Evolutionary conservation across 2,113 vertebrate species (phyloP).

Genomic region (Dasyurus viverrinus): DNA sequence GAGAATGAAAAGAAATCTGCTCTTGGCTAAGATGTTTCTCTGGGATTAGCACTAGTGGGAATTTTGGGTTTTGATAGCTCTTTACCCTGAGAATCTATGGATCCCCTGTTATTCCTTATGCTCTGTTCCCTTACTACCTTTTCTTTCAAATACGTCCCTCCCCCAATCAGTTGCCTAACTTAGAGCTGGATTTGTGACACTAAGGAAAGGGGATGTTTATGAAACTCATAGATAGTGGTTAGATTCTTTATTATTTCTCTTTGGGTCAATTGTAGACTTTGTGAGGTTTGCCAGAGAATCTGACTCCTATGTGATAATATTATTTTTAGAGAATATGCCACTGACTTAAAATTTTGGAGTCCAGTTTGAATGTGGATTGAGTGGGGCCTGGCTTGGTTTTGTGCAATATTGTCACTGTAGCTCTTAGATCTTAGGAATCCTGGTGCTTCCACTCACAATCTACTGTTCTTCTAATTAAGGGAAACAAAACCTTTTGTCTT

Average conservation of each 20-base stretch:
- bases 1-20: background rate
- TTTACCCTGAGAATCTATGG: background rate
- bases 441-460: background rate
- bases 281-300: background rate
- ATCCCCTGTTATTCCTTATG: background rate
- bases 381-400: background rate
- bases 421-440: background rate
- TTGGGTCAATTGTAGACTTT: background rate
- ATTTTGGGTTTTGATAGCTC: background rate
- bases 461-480: background rate
- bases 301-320: background rate
- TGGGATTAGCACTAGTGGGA: background rate
- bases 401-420: background rate
- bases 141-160: background rate
- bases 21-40: background rate
- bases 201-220: background rate
- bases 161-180: background rate
- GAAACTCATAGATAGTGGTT: background rate
- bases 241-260: background rate
- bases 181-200: background rate
- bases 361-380: background rate
- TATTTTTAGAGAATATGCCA: background rate
- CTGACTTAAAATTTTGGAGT: background rate
- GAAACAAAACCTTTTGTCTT: background rate
- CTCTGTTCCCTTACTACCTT: background rate